Conservation (phyloP, 1,140 invertebrate genomes). For the Drosophila baimaii region DNA sequence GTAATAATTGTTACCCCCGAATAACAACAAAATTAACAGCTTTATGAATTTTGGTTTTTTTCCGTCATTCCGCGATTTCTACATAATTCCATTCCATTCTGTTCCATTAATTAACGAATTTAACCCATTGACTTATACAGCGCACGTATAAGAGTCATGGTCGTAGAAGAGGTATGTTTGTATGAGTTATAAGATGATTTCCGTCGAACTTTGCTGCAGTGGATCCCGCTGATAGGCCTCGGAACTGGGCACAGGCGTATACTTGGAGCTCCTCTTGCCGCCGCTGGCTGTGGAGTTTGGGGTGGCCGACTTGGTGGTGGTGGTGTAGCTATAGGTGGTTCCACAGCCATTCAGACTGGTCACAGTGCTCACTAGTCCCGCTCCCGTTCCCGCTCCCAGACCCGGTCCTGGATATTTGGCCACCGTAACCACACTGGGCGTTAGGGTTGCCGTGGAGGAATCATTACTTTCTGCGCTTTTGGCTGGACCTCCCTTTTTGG, state of each 20-base stretch:
- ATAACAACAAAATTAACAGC: constrained; percentile 77
- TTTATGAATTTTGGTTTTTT: constrained; percentile 35
- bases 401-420: constrained; percentile 60
- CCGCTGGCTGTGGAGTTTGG: background rate
- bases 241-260: constrained; percentile 38
- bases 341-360: constrained; percentile 61
- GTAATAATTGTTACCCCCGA: constrained; percentile 64
- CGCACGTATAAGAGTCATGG: constrained; percentile 18
- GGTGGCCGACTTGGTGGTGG: constrained; percentile 35
- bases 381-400: constrained; percentile 38
- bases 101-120: constrained; percentile 23
- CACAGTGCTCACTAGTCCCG: constrained; percentile 54
- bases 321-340: constrained; percentile 44
- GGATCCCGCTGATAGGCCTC: constrained; percentile 70
- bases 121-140: constrained; percentile 28
- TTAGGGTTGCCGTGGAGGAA: constrained; percentile 76
- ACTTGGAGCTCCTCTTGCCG: constrained; percentile 56
- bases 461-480: constrained; percentile 67
- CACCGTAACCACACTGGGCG: constrained; percentile 71
- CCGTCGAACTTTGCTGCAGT: constrained; percentile 73
- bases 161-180: constrained; percentile 44
- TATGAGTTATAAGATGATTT: constrained; percentile 78
- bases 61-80: constrained; percentile 15
- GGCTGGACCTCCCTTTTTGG: constrained; percentile 16
- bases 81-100: constrained; percentile 37